These are phyloP conservation scores for Eulemur coronatus DNA, from an alignment of 2,797 vertebrate genomes.

Conservation along the genomic window DNA sequence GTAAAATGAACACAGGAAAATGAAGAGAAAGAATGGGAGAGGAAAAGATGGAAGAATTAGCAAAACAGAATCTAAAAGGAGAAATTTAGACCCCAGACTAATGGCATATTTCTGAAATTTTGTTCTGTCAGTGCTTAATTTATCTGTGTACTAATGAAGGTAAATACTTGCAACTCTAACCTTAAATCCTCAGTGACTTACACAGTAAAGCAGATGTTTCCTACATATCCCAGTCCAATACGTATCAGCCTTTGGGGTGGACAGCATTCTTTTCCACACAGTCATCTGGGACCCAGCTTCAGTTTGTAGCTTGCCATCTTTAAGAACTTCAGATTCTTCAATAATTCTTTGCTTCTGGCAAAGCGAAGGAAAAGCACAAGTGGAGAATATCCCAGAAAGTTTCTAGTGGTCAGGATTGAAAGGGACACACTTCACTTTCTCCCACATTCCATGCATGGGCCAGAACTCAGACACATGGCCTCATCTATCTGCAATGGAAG, in stretches of 20 bases:
- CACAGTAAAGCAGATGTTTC: neutral
- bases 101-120: neutral
- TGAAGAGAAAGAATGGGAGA: neutral
- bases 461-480: neutral
- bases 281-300: neutral
- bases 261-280: neutral
- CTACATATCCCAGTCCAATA: neutral
- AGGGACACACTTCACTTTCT: neutral
- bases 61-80: neutral
- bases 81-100: neutral
- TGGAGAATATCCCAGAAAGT: neutral
- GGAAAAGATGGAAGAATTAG: neutral
- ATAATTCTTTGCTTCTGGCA: neutral
- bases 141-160: neutral
- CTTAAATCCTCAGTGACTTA: neutral
- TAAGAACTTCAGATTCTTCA: neutral
- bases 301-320: neutral
- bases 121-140: neutral
- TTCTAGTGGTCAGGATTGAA: neutral
- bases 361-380: neutral
- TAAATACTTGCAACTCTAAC: neutral
- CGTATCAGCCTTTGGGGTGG: neutral
- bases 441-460: neutral
- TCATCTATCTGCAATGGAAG: neutral
- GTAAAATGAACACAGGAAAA: constrained; percentile 4